Evolutionary conservation across 2,113 vertebrate genomes (phyloP).

Genomic region (Festucalex cinctus): DNA sequence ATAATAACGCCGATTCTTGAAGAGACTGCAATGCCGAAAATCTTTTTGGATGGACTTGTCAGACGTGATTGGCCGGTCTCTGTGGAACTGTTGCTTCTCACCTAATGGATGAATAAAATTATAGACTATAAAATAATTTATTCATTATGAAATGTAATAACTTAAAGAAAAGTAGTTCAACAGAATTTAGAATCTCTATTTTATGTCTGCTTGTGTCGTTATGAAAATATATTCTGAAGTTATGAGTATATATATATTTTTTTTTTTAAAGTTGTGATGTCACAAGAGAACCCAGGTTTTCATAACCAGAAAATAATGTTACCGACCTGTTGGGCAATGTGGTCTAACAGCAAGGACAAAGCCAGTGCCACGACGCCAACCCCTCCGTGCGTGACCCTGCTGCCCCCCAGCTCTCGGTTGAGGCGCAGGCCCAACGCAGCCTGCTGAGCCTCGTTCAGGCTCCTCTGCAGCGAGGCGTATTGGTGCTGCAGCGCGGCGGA

Average conservation of each 20-base stretch:
- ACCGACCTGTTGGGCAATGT: conserved; percentile 57
- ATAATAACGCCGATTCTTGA: conserved; percentile 64
- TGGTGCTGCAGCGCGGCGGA: conserved; percentile 55
- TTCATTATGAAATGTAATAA: too few species aligned
- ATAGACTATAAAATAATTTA: too few species aligned
- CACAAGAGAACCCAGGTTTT: too few species aligned
- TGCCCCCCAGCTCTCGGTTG: conserved; percentile 43
- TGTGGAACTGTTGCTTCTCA: conserved; percentile 18
- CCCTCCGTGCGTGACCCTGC: conserved; percentile 53
- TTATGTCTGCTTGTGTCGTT: background rate
- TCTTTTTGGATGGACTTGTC: conserved; percentile 22
- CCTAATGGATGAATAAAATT: conserved; percentile 19
- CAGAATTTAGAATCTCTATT: background rate
- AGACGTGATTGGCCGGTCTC: background rate
- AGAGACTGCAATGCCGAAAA: conserved; percentile 64
- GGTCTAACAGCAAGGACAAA: conserved; percentile 67
- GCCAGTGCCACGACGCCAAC: conserved; percentile 71
- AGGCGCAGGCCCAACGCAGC: conserved; percentile 45
- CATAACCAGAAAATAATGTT: background rate
- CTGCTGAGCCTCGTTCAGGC: conserved; percentile 58
- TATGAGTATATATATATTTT: too few species aligned
- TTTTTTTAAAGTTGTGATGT: too few species aligned
- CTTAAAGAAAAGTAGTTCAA: background rate
- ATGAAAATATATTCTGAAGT: too few species aligned
- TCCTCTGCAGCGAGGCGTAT: conserved; percentile 44